Evolutionary conservation across 2,113 vertebrate species (phyloP).

Genomic region (Equus przewalskii): DNA sequence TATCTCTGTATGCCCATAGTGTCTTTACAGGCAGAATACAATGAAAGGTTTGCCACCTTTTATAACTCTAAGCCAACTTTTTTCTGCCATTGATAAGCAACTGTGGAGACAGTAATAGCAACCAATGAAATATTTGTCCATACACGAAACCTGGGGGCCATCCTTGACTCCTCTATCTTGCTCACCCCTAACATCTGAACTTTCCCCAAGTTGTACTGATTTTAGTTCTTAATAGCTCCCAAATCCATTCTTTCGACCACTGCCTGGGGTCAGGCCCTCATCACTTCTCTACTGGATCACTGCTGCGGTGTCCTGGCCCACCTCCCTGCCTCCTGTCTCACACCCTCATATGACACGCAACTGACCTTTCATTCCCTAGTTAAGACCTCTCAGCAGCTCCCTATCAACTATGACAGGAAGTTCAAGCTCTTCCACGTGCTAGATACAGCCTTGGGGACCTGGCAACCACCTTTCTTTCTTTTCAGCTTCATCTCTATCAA

Average conservation of each 20-base stretch:
- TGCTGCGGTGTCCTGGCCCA: background rate
- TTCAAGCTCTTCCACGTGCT: background rate
- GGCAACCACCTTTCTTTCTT: background rate
- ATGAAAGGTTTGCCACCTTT: background rate
- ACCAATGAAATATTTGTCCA: background rate
- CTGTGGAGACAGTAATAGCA: constrained; percentile 27
- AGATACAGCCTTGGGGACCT: background rate
- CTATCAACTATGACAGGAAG: background rate
- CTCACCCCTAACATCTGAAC: background rate
- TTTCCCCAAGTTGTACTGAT: background rate
- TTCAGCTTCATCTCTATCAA: background rate
- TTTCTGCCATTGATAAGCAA: background rate
- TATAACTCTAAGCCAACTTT: background rate
- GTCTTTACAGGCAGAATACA: background rate
- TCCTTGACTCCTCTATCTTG: background rate
- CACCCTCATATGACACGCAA: background rate
- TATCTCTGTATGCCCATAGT: background rate
- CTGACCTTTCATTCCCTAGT: background rate
- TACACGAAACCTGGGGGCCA: background rate
- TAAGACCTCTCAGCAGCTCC: background rate
- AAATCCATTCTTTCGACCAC: background rate
- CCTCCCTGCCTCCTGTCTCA: background rate
- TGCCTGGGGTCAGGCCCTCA: background rate
- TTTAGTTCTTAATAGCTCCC: background rate
- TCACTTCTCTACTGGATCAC: background rate